Base-by-base conservation (phyloP, 2,888 invertebrate genomes). In the Hydriomena furcata region DNA sequence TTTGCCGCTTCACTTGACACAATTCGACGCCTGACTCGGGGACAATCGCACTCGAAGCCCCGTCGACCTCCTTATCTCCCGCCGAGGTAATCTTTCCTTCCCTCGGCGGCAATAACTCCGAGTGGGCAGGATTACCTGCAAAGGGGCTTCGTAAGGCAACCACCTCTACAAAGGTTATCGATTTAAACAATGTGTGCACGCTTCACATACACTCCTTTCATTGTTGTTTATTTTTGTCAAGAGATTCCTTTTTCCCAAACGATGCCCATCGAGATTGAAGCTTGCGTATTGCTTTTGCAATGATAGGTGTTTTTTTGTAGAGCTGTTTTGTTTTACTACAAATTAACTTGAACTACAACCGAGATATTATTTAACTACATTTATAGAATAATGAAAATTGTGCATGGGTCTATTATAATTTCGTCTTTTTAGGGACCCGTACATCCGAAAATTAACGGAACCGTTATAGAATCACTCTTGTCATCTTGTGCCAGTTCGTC, bases 1-100 rank as follows among this genome's bases (percentile, higher is more conserved):
- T 90, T 90, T 90, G 83, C 88, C 88, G 89, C 81, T 90, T 90
- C 89, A 89, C 89, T 90, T 90, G 89, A 90, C 89, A 90, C 89
- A 90, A 90, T 89, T 89, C 88, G 89, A 90, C 84, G 88, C 87
- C 88, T 87, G 89, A 87, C 87, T 88, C 87, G 84, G 88, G 89
- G 89, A 90, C 89, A 90, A 90, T 90, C 89, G 89, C 88, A 88
- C 88, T 88, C 82, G 81, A 85, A 85, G 83, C 86, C 82, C 86
- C 88, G 84, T 78, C 88, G 88, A 88, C 88, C 89, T 90, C 87
- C 89, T 90, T 90, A 90, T 90, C 89, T 90, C 85, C 82, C 86
- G 82, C 77, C 86, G 86, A 89, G 88, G 89, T 90, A 90, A 90
- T 90, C 89, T 90, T 89, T 87, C 88, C 89, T 85, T 87, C 89